These are phyloP conservation scores for Rhorus exstirpatorius DNA, from an alignment of 2,888 invertebrate genomes.

Conservation along the genomic window DNA sequence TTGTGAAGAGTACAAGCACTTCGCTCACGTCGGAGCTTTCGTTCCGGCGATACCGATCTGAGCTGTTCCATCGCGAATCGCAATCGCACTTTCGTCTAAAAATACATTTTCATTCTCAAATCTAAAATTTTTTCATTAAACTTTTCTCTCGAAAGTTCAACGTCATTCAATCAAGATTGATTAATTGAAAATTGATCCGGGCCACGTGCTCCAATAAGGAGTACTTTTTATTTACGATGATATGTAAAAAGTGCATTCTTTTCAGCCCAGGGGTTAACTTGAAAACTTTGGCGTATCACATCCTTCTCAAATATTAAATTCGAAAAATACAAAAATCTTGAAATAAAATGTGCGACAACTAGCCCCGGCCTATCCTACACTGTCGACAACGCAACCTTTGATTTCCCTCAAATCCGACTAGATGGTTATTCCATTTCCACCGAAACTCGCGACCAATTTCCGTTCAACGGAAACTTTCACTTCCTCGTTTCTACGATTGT, in stretches of 20 bases:
- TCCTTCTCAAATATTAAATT: too few relatives aligned
- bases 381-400: background rate
- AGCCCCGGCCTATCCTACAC: too few relatives aligned
- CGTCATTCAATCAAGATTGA: background rate
- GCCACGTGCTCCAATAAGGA: too few relatives aligned
- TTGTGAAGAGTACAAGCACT: conserved; percentile 42
- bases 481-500: background rate
- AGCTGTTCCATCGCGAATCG: conserved; percentile 25
- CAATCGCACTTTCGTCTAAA: conserved; percentile 29
- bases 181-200: too few relatives aligned
- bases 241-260: too few relatives aligned
- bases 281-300: too few relatives aligned
- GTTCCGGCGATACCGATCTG: conserved; percentile 36
- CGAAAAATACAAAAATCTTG: too few relatives aligned
- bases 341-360: too few relatives aligned
- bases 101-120: conserved; percentile 17
- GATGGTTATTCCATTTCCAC: conserved; percentile 52
- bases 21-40: conserved; percentile 25
- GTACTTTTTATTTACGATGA: too few relatives aligned
- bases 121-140: background rate
- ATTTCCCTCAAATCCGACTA: conserved; percentile 22
- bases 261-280: too few relatives aligned
- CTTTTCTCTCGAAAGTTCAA: background rate
- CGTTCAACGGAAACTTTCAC: conserved; percentile 45
- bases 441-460: conserved; percentile 38